A percentile compares a stretch with the other conserved stretches of the same genome.
These are phyloP conservation scores for Lycopodina hypogea DNA, from an alignment of 37 sponge, comb jelly and placozoan genomes.

Conservation along the genomic window DNA sequence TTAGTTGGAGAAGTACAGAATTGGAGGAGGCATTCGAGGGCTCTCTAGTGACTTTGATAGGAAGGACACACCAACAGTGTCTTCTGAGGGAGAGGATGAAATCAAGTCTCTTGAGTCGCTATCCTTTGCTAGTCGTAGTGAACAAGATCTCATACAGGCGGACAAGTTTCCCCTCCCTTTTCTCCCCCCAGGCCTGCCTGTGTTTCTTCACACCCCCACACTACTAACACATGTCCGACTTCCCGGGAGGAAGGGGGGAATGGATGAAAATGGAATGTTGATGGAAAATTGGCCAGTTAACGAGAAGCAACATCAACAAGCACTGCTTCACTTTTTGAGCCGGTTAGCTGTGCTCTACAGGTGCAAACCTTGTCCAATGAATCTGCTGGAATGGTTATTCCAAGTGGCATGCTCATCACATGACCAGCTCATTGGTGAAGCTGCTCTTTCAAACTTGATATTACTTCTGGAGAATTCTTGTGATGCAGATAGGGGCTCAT, in stretches of 20 bases:
- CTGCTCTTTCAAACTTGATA: neutral
- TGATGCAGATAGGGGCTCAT: neutral
- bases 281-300: neutral
- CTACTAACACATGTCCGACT: constrained; percentile 22
- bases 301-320: neutral
- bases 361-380: constrained; percentile 15
- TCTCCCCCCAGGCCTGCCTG: constrained; percentile 16
- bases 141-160: neutral
- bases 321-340: too few species aligned
- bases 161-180: constrained; percentile 9
- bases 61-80: neutral
- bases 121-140: neutral
- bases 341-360: constrained; percentile 4
- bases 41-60: neutral
- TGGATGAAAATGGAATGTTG: neutral
- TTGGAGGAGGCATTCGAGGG: constrained; percentile 5
- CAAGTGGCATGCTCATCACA: constrained; percentile 36
- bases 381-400: constrained; percentile 34
- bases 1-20: constrained; percentile 14
- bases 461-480: neutral
- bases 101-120: too few species aligned
- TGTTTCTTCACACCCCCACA: constrained; percentile 9
- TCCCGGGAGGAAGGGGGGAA: too few species aligned
- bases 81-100: neutral
- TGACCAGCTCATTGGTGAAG: constrained; percentile 9